Conservation (phyloP, 2,888 invertebrate genomes). For the Tachina fera region DNA sequence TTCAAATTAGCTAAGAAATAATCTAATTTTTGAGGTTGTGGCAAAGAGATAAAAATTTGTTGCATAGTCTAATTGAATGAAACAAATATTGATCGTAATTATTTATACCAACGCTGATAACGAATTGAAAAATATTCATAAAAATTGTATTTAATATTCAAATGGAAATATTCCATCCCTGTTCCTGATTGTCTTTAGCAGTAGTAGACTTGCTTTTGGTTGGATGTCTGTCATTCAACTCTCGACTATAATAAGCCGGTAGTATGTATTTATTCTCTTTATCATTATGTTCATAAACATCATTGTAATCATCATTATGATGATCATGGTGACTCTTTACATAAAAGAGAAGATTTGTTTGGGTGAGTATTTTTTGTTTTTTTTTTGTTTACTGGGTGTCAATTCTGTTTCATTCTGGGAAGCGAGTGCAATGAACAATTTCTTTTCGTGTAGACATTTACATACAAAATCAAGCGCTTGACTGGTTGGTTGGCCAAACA, state of each 20-base stretch:
- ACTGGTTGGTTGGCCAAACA: background rate
- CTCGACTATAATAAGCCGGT: slow-evolving; percentile 50
- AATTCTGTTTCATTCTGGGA: slow-evolving; percentile 38
- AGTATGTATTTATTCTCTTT: slow-evolving; percentile 41
- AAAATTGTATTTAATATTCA: too few species aligned
- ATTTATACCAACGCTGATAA: too few species aligned
- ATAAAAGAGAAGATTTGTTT: slow-evolving; percentile 35
- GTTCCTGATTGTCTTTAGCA: background rate
- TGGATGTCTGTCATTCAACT: slow-evolving; percentile 62
- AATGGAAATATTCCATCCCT: background rate
- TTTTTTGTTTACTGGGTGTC: slow-evolving; percentile 35
- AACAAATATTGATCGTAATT: too few species aligned
- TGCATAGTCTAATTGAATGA: too few species aligned
- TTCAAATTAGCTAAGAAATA: too few species aligned
- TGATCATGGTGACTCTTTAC: slow-evolving; percentile 32
- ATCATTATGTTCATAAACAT: slow-evolving; percentile 29
- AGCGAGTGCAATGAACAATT: slow-evolving; percentile 42
- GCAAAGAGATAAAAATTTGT: too few species aligned
- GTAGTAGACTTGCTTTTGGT: background rate
- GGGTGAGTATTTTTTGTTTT: slow-evolving; percentile 10
- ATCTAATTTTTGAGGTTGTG: too few species aligned
- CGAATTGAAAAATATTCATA: too few species aligned
- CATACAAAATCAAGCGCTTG: slow-evolving; percentile 49
- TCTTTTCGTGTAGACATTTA: slow-evolving; percentile 44
- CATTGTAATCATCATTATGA: slow-evolving; percentile 30